Conservation (phyloP, 2,113 vertebrate genomes). For the Petrocephalus microphthalmus region DNA sequence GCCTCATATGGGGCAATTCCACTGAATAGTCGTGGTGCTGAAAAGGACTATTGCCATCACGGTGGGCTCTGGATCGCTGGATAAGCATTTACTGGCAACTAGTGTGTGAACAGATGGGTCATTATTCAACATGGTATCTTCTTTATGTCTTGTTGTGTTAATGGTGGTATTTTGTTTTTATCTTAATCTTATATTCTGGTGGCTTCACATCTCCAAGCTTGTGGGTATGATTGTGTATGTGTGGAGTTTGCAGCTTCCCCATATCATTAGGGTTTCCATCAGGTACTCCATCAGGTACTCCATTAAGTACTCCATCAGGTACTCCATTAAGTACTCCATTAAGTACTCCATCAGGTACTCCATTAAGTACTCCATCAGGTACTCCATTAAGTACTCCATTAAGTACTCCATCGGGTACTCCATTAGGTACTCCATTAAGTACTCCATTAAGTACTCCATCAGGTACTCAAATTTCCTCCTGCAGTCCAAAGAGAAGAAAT, state of each 20-base stretch:
- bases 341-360: background rate
- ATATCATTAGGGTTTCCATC: background rate
- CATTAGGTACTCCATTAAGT: background rate
- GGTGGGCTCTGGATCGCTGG: background rate
- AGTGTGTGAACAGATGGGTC: background rate
- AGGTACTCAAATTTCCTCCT: background rate
- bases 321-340: background rate
- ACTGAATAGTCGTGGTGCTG: background rate
- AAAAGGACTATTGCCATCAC: background rate
- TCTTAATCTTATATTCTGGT: background rate
- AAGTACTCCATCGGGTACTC: background rate
- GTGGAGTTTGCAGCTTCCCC: background rate
- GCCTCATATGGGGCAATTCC: background rate
- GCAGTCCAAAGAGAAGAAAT: background rate
- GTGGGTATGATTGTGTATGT: background rate
- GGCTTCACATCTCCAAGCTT: background rate
- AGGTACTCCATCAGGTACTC: too few relatives aligned
- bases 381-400: background rate
- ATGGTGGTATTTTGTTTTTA: background rate
- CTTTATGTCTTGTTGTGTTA: background rate
- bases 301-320: background rate
- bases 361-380: too few relatives aligned
- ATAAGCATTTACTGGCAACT: background rate
- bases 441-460: background rate
- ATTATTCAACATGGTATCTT: background rate